A percentile compares a stretch with the other conserved stretches of the same genome.
These are phyloP conservation scores for Vulpes lagopus DNA, from an alignment of 2,113 vertebrate species.

Conservation along the genomic window DNA sequence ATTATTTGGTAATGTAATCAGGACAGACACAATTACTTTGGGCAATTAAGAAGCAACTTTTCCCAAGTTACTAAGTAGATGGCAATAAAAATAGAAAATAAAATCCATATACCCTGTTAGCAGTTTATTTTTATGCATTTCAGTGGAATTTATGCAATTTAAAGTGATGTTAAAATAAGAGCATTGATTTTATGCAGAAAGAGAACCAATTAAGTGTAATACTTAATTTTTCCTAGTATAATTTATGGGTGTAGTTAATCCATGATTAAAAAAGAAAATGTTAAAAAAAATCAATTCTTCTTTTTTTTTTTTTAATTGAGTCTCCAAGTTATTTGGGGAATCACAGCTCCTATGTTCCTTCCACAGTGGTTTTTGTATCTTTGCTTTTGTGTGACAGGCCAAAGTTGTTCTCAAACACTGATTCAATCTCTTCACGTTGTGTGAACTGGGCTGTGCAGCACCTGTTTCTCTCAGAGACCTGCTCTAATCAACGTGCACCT, in stretches of 20 bases:
- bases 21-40: slow-evolving; percentile 43
- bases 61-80: slow-evolving; percentile 49
- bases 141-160: slow-evolving; percentile 15
- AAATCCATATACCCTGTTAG: not conserved
- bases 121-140: slow-evolving; percentile 50
- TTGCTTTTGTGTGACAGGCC: not conserved
- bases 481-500: not conserved
- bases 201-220: not conserved
- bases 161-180: slow-evolving; percentile 59
- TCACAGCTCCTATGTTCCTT: not conserved
- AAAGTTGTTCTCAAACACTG: not conserved
- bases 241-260: not conserved
- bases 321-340: not conserved
- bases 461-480: not conserved
- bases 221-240: slow-evolving; percentile 25
- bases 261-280: slow-evolving; percentile 19
- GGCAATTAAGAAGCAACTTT: slow-evolving; percentile 63
- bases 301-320: not conserved
- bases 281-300: not conserved
- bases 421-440: not conserved
- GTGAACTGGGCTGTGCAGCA: not conserved
- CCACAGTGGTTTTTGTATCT: not conserved
- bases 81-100: slow-evolving; percentile 68
- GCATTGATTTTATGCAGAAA: slow-evolving; percentile 48
- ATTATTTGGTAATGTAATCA: slow-evolving; percentile 63